These are phyloP conservation scores for Microctenopoma steveboyesi DNA, from an alignment of 2,797 vertebrate species.

Conservation along the genomic window DNA sequence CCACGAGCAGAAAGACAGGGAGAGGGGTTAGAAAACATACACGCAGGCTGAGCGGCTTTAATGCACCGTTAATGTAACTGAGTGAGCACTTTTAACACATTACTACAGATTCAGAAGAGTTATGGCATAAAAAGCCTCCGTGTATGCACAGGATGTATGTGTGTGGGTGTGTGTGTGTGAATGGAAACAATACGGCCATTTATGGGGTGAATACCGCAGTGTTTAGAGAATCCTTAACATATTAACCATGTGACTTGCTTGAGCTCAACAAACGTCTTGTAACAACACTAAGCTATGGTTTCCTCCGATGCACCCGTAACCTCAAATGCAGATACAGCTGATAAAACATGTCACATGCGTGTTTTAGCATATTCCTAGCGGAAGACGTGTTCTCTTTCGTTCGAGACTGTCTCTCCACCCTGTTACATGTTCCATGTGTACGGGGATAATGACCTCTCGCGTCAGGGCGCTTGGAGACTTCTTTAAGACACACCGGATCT, in stretches of 20 bases:
- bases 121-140: conserved; percentile 57
- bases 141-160: conserved; percentile 28
- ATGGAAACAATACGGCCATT: conserved; percentile 75
- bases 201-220: conserved; percentile 68
- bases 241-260: conserved; percentile 70
- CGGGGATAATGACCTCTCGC: too few relatives aligned
- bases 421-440: too few relatives aligned
- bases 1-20: conserved; percentile 6
- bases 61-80: background rate
- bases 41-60: conserved; percentile 16
- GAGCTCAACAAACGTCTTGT: conserved; percentile 47
- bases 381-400: too few relatives aligned
- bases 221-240: conserved; percentile 73
- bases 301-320: conserved; percentile 1
- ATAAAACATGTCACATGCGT: conserved; percentile 6
- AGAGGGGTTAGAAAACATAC: conserved; percentile 16
- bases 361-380: background rate
- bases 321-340: conserved; percentile 3
- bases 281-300: conserved; percentile 10
- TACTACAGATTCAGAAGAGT: conserved; percentile 55
- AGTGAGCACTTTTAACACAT: conserved; percentile 46
- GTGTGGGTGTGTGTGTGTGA: conserved; percentile 23
- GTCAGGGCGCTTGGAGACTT: too few relatives aligned
- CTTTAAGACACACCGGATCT: too few relatives aligned
- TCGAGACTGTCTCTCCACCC: too few relatives aligned